Percentiles rank a stretch among this genome's conserved stretches.
These are phyloP conservation scores for Eristalis intricaria DNA, from an alignment of 2,888 invertebrate species.

Conservation along the genomic window DNA sequence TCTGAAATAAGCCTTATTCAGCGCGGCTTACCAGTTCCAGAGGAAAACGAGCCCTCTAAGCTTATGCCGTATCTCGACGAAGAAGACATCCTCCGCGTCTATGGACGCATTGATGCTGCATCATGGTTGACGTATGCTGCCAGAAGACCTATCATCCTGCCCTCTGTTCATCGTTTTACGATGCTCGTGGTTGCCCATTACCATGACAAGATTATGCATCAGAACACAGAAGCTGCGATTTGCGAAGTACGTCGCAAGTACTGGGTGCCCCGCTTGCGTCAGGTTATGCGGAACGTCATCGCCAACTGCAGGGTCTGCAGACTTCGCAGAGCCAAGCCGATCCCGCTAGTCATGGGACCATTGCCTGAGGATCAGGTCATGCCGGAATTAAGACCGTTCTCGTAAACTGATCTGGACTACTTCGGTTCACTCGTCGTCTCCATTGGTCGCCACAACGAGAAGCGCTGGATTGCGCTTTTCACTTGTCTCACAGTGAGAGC, in stretches of 20 bases:
- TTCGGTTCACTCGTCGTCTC: no score
- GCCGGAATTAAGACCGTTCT: slow-evolving; percentile 63
- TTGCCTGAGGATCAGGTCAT: slow-evolving; percentile 59
- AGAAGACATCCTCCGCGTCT: no score
- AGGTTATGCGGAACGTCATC: slow-evolving; percentile 9
- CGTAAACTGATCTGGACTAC: slow-evolving; percentile 61
- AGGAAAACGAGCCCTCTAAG: no score
- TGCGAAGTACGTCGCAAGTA: slow-evolving; percentile 28
- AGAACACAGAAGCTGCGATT: slow-evolving; percentile 30
- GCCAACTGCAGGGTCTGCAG: slow-evolving; percentile 31
- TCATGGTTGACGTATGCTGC: no score
- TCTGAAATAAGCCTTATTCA: slow-evolving; percentile 9
- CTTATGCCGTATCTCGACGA: no score
- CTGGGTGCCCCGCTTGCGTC: slow-evolving; percentile 27
- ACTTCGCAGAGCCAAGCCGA: slow-evolving; percentile 16
- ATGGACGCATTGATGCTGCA: no score
- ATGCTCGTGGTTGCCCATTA: neutral
- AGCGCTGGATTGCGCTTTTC: slow-evolving; percentile 65
- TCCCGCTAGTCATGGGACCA: slow-evolving; percentile 59
- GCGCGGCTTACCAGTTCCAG: slow-evolving; percentile 15
- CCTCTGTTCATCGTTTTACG: slow-evolving; percentile 15
- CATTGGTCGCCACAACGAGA: no score
- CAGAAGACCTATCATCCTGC: slow-evolving; percentile 39
- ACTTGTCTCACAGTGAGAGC: slow-evolving; percentile 48
- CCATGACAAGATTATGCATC: slow-evolving; percentile 31